Conservation (phyloP, 2,113 vertebrate species). For the Eptesicus fuscus region DNA sequence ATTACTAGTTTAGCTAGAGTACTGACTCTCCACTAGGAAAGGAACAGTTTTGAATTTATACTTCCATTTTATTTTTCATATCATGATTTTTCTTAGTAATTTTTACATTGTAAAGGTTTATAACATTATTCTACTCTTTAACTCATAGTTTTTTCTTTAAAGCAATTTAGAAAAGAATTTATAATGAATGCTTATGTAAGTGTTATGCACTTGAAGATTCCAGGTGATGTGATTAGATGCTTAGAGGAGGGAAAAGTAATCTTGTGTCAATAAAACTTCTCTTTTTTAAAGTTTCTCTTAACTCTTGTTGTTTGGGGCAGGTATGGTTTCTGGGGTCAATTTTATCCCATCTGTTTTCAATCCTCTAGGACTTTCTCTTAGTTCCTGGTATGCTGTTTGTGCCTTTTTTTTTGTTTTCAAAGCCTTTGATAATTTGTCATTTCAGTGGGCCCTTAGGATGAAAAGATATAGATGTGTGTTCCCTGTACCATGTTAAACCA, state of each 20-base stretch:
- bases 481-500: not conserved
- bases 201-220: not conserved
- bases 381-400: not conserved
- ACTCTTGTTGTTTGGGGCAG: not conserved
- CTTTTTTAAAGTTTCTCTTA: not conserved
- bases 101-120: not conserved
- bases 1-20: not conserved
- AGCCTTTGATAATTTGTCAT: constrained; percentile 24
- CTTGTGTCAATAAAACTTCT: not conserved
- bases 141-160: not conserved
- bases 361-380: not conserved
- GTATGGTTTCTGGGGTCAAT: not conserved
- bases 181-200: not conserved
- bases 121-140: not conserved
- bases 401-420: not conserved
- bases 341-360: constrained; percentile 19
- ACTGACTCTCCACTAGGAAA: not conserved
- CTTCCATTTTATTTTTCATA: not conserved
- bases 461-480: not conserved
- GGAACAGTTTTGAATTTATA: not conserved
- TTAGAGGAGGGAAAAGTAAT: constrained; percentile 7
- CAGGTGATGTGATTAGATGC: not conserved
- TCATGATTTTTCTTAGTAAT: constrained; percentile 13
- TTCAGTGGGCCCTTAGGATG: not conserved
- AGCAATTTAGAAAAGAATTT: not conserved